Base-by-base conservation (phyloP, 2,888 invertebrate genomes). In the Melanotus villosus region DNA sequence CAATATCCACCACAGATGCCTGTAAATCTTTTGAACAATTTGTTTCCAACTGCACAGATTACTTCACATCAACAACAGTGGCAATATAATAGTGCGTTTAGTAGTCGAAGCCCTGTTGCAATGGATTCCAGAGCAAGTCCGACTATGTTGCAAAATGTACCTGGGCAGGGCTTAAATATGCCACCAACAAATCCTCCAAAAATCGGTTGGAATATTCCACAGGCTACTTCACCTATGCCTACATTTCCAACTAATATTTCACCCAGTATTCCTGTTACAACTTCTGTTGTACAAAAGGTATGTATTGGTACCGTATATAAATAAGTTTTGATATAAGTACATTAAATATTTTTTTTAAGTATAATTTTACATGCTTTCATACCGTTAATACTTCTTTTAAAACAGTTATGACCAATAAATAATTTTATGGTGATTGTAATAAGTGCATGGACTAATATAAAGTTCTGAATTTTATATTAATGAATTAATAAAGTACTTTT, bases 121-220 rank as follows among this genome's bases (percentile, higher is more conserved):
- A 50, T 62, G 41, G 57, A 58, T 16, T 58, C 52, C 1, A 57
- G 65, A 30, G 19, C 36, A 16, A 38, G 36, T 26, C 34, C 56
- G 7, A 50, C 19, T 21, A 21, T 54, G 30, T 16, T 56, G 23
- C 66, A 59, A 32, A 68, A 63, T 47, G n/a, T 45, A 14, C 10
- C 54, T 12, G n/a, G 18, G n/a, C 38, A 12, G 30, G 50, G 26
- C 30, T 23, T 18, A 7, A 58, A 30, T 23, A 32, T 50, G 16
- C 30, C 60, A 7, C 2, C 50, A 16, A 18, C 43, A 6, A 64
- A 19, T 34, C 21, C 59, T 16, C 7, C 41, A 23, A 63, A 19
- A 32, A 68, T 68, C 58, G 68, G 68, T 9, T 68, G 63, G 63
- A 68, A 64, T 64, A 32, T 68, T 9, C 50, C 59, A 14, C 58